Conservation (phyloP, 2,113 vertebrate species). For the Lepus americanus region DNA sequence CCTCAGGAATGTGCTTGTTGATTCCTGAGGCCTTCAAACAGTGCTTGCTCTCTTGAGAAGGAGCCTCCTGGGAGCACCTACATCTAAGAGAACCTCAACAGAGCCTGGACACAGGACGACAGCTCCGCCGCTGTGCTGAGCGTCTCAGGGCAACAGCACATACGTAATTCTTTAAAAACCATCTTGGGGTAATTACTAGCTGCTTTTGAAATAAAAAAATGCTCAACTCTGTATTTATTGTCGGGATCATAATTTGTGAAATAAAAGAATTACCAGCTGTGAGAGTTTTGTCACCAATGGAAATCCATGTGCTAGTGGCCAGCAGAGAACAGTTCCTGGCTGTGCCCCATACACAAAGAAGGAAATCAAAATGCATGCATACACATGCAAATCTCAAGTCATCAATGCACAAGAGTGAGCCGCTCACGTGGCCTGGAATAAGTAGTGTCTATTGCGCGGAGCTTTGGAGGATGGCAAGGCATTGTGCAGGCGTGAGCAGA, state of each 20-base stretch:
- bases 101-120: background rate
- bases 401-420: background rate
- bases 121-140: background rate
- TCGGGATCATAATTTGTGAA: constrained; percentile 61
- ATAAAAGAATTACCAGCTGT: constrained; percentile 67
- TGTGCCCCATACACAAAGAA: background rate
- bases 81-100: constrained; percentile 54
- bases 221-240: constrained; percentile 50
- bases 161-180: constrained; percentile 39
- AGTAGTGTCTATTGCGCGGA: background rate
- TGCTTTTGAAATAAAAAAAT: constrained; percentile 60
- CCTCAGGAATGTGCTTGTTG: constrained; percentile 7
- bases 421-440: background rate
- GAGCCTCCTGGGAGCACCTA: background rate
- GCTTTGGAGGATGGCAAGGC: background rate
- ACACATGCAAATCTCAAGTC: background rate
- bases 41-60: constrained; percentile 20
- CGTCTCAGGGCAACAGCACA: background rate
- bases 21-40: background rate
- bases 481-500: background rate
- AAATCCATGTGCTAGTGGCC: background rate
- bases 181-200: constrained; percentile 64
- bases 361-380: background rate
- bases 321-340: background rate
- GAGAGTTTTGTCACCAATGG: background rate